Evolutionary conservation across 2,888 invertebrate genomes (phyloP).

Genomic region (Oscheius myriophilus): DNA sequence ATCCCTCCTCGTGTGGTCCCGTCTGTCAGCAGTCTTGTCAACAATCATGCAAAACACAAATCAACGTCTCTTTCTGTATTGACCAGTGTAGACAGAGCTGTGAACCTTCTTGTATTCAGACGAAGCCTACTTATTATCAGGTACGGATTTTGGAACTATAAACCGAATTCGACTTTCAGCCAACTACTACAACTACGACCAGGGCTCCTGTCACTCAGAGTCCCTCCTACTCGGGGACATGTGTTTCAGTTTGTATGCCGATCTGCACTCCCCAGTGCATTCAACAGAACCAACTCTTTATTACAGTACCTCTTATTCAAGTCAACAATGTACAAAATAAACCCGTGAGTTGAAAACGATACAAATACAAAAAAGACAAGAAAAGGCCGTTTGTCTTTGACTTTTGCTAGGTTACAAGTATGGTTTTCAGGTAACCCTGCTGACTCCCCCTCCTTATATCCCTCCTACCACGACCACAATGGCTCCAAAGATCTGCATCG

Average conservation of each 20-base stretch:
- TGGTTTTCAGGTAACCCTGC: not conserved
- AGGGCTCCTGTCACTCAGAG: constrained; percentile 23
- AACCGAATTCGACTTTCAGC: not conserved
- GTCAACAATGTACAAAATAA: not conserved
- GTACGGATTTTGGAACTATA: not conserved
- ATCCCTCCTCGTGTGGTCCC: constrained; percentile 40
- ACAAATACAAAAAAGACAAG: too few relatives aligned
- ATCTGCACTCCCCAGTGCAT: constrained; percentile 44
- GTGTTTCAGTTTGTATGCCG: constrained; percentile 47
- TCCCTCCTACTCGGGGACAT: constrained; percentile 33
- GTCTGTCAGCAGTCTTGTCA: constrained; percentile 42
- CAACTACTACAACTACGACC: constrained; percentile 26
- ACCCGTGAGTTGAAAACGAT: constrained; percentile 2
- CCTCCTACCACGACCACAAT: constrained; percentile 4
- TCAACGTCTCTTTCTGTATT: constrained; percentile 1
- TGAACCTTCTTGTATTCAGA: constrained; percentile 44
- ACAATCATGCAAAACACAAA: constrained; percentile 37
- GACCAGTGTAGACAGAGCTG: constrained; percentile 29
- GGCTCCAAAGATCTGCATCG: constrained; percentile 28
- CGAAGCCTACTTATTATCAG: constrained; percentile 11
- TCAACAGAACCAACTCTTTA: constrained; percentile 24
- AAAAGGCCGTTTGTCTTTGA: too few relatives aligned
- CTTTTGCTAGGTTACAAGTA: too few relatives aligned
- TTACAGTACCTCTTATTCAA: not conserved
- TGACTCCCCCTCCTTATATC: constrained; percentile 9